Evolutionary conservation across 2,888 invertebrate species (phyloP), one percentile per base, ranked within the genome.

Genomic region (Slavum lentiscoides): DNA sequence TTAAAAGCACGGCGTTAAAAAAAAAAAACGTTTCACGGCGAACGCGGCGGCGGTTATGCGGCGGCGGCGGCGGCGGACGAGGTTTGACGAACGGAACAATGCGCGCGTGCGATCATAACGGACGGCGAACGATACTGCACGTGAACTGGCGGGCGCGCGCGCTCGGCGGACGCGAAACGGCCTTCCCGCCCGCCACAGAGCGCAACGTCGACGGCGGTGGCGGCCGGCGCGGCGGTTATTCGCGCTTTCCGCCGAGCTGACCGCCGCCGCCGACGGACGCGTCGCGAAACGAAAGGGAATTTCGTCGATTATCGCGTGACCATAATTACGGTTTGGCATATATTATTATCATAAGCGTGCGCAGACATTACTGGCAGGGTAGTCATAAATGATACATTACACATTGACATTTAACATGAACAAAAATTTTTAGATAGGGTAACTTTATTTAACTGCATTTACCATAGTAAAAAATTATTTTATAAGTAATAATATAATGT

Each of bases 31-130:
- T 11, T 30, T 64, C 30, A 8, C 53, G 53, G 30, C 53, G 30
- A 30, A 11, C 11, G 53, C 68, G 68, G 30, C 37, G 30, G 30
- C 30, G 30, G 8, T 39, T 39, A 8, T 39, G 30, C 30, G 30
- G 30, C 1, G 2, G 30, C 67, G 30, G 30, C 30, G 30, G 30
- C 30, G 30, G 30, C 1, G 2, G 30, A 30, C 55, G 23, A 13
- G 21, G 15, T n/a, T 55, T 37, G 69, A 30, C 55, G 53, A 30
- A 19, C 55, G 30, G 19, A 30, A 30, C 30, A 30, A 30, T 4
- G 30, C 30, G 43, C 58, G 19, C 39, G 9, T 49, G 19, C 61
- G 72, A 49, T 61, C 61, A 49, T 30, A 61, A 49, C 73, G 73
- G 61, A 61, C 43, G 73, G 4, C 30, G 30, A 23, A 62, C 61